phyloP scores from a whole-genome alignment of 2,888 invertebrate species.

The Hydriomena furcata region DNA sequence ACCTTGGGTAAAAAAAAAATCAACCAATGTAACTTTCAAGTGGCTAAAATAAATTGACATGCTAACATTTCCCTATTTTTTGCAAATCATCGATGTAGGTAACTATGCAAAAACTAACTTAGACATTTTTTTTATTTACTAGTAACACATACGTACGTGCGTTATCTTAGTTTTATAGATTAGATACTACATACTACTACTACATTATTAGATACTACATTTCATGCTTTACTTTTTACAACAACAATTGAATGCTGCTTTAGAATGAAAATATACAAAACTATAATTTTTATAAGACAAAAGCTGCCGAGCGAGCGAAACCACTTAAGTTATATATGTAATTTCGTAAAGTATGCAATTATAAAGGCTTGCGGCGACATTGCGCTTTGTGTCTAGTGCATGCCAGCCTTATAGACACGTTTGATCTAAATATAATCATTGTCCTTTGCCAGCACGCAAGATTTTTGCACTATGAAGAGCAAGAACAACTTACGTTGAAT shows the following conservation, averaged over 20 bases:
- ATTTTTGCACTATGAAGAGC: conserved; percentile 7
- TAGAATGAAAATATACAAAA: conserved; percentile 26
- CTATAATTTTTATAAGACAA: conserved; percentile 41
- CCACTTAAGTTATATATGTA: conserved; percentile 58
- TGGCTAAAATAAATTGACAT: conserved; percentile 15
- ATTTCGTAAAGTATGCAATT: conserved; percentile 64
- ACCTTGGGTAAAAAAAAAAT: conserved; percentile 45
- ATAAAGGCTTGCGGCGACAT: conserved; percentile 54
- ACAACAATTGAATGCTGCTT: background rate
- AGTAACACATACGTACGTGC: too few species aligned
- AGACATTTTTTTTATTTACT: background rate
- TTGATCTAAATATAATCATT: conserved; percentile 44
- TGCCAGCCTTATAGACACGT: conserved; percentile 39
- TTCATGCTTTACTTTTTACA: background rate
- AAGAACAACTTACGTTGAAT: conserved; percentile 2
- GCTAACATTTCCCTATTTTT: conserved; percentile 8
- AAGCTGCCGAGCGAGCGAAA: conserved; percentile 44
- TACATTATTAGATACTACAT: background rate
- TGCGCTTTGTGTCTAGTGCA: conserved; percentile 51
- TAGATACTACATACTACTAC: too few species aligned
- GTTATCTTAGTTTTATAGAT: too few species aligned
- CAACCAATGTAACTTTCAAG: conserved; percentile 34
- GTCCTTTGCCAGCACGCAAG: conserved; percentile 32
- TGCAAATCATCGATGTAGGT: conserved; percentile 14
- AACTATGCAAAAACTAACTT: background rate